phyloP scores from a whole-genome alignment of 2,888 invertebrate genomes.

The Seira sanloemensis region DNA sequence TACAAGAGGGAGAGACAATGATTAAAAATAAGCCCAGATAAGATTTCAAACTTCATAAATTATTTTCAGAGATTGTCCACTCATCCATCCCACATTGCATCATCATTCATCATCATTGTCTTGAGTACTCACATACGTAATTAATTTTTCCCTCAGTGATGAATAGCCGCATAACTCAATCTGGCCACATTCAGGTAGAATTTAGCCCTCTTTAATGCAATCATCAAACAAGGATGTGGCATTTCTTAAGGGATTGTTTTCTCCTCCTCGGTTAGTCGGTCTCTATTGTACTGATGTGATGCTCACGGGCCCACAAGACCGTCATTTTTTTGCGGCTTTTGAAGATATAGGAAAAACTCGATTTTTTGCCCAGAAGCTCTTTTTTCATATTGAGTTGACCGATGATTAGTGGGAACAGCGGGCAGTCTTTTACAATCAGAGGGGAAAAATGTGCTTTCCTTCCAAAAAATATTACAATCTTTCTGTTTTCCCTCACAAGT shows the following conservation, averaged over 20 bases:
- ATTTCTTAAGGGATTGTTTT: neutral
- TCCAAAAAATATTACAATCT: slow-evolving; percentile 2
- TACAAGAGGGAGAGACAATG: neutral
- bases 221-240: neutral
- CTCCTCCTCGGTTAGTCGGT: neutral
- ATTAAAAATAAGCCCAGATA: neutral
- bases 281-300: neutral
- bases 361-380: slow-evolving; percentile 57
- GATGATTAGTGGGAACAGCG: slow-evolving; percentile 60
- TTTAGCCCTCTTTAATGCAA: neutral
- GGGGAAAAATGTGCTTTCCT: neutral
- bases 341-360: slow-evolving; percentile 33
- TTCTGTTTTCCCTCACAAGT: neutral
- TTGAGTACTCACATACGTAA: slow-evolving; percentile 3
- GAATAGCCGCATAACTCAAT: slow-evolving; percentile 15
- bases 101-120: slow-evolving; percentile 21
- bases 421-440: slow-evolving; percentile 30
- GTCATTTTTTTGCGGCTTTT: neutral
- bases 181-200: slow-evolving; percentile 16
- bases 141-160: slow-evolving; percentile 42
- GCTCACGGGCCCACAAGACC: neutral
- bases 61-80: neutral
- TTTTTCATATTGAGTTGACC: slow-evolving; percentile 35
- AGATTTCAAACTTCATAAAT: neutral
- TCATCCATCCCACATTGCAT: slow-evolving; percentile 8